Evolutionary conservation across 2,113 vertebrate genomes (phyloP), one percentile per base, ranked within the genome.

Genomic region (Jaculus jaculus): DNA sequence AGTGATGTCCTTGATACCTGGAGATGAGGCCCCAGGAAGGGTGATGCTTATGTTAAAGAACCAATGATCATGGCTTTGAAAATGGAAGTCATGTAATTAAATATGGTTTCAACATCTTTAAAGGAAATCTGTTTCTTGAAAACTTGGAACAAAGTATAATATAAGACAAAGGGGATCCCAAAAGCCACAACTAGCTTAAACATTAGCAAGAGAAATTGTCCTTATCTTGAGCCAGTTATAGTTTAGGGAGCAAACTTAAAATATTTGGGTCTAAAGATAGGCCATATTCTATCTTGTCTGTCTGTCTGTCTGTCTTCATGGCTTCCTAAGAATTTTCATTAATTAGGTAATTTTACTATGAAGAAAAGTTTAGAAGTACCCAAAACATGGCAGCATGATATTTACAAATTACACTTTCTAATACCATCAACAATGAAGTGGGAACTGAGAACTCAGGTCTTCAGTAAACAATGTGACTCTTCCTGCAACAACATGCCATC

Each of bases 351-450:
- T 54, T 74, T 73, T 58, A 54, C 54, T 68, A 34, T 92, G 21
- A 84, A 86, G 58, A 32, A 68, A 58, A 30, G 51, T 18, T 72
- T 47, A 88, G 32, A 68, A 84, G n/a, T 58, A 28, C 2, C 54
- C 21, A 89, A 80, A 30, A 54, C 3, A 42, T 47, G 28, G 42
- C 17, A 79, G 28, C 5, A 24, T 95, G 51, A 60, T 54, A 84
- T 84, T 75, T 91, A 11, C 39, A 74, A 10, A 24, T 84, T 94
- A 87, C 85, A 79, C 47, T 78, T 91, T 94, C 12, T 63, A 74
- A 65, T 9, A n/a, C 11, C 13, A 26, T 54, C 77, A 72, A 87
- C 24, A 68, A 68, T 16, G 23, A 69, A 54, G 34, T n/a, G 24
- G 20, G 37, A 15, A 13, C 30, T 92, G 30, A 26, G 37, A 92